A percentile compares a stretch with the other conserved stretches of the same genome.
These are phyloP conservation scores for Danio choprae DNA, from an alignment of 2,797 vertebrate species.

Conservation along the genomic window DNA sequence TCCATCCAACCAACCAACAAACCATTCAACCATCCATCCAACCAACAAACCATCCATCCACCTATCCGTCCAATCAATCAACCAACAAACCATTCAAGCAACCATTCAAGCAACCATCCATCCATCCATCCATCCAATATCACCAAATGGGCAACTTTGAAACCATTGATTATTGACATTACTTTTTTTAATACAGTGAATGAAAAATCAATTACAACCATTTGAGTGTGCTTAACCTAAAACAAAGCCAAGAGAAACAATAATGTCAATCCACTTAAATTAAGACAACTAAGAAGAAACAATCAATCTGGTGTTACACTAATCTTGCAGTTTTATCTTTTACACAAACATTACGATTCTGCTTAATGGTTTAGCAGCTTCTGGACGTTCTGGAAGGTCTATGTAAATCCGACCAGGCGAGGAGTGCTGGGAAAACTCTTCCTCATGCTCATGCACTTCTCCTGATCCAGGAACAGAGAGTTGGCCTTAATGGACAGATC, in stretches of 20 bases:
- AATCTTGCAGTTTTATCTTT: not conserved
- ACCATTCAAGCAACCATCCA: too few species aligned
- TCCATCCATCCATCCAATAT: not conserved
- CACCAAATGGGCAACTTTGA: not conserved
- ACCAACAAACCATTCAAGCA: too few species aligned
- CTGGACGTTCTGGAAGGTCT: constrained; percentile 38
- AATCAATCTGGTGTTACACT: not conserved
- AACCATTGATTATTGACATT: not conserved
- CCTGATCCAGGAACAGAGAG: constrained; percentile 92
- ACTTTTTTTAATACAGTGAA: not conserved
- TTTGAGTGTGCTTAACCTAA: constrained; percentile 15
- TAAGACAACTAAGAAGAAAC: not conserved
- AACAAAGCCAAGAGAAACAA: not conserved
- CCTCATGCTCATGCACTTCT: constrained; percentile 94
- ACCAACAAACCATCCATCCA: too few species aligned
- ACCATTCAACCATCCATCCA: too few species aligned
- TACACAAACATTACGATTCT: not conserved
- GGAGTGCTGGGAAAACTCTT: constrained; percentile 88
- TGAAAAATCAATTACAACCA: not conserved
- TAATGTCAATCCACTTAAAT: not conserved
- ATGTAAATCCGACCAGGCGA: constrained; percentile 86
- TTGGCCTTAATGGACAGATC: constrained; percentile 92
- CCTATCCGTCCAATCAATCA: too few species aligned
- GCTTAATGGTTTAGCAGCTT: not conserved
- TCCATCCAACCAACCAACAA: too few species aligned